Conservation (phyloP, 2,797 vertebrate genomes). For the Macroramphosus scolopax region DNA sequence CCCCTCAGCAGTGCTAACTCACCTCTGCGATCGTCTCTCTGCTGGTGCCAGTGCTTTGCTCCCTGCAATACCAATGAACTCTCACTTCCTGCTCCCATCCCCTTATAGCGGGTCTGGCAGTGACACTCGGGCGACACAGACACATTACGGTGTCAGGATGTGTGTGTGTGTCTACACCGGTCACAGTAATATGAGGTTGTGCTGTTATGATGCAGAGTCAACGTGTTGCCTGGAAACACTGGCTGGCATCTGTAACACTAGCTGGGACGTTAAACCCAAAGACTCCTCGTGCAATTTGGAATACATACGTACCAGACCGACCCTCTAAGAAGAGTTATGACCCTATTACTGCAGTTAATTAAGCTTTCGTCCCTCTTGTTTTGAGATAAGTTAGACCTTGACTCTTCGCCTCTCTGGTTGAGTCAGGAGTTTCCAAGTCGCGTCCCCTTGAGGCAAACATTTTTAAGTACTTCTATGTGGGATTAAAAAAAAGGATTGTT, state of each 20-base stretch:
- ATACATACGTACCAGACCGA: constrained; percentile 29
- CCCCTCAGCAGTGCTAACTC: constrained; percentile 53
- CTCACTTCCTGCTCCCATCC: constrained; percentile 29
- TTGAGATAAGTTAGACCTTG: constrained; percentile 47
- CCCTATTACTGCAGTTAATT: constrained; percentile 69
- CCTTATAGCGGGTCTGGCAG: constrained; percentile 16
- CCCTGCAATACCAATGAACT: constrained; percentile 56
- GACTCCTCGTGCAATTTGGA: constrained; percentile 30
- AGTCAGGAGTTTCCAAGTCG: constrained; percentile 38
- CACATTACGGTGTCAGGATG: constrained; percentile 16
- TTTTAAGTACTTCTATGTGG: constrained; percentile 36
- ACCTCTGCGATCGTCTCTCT: constrained; percentile 41
- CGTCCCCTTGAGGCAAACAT: constrained; percentile 27
- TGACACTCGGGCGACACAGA: constrained; percentile 11
- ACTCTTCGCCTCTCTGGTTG: constrained; percentile 15
- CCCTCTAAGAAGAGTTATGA: constrained; percentile 65
- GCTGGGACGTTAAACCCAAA: constrained; percentile 46
- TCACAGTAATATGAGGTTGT: constrained; percentile 17
- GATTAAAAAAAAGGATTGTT: constrained; percentile 25
- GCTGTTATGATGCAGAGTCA: constrained; percentile 11
- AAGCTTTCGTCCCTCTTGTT: constrained; percentile 33
- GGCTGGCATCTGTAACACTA: constrained; percentile 21
- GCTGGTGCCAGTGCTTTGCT: constrained; percentile 35
- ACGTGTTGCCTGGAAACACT: constrained; percentile 38
- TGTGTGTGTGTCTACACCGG: constrained; percentile 6